These are phyloP conservation scores for Nothoprocta perdicaria DNA, from an alignment of 2,113 vertebrate genomes.

Conservation along the genomic window DNA sequence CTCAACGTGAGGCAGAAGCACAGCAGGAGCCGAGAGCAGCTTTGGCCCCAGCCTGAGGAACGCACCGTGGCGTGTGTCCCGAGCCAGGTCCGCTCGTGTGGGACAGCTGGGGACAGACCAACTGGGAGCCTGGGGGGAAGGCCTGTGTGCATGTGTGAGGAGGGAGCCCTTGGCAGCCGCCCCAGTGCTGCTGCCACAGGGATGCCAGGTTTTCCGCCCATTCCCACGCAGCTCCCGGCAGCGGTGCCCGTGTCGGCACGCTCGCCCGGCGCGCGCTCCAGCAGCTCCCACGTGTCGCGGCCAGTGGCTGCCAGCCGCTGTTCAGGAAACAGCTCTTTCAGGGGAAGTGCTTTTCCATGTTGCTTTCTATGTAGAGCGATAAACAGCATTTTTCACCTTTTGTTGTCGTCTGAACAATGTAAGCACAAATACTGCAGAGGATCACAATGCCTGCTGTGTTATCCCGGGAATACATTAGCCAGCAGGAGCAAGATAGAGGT, in stretches of 20 bases:
- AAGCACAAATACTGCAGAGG: constrained; percentile 15
- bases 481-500: not conserved
- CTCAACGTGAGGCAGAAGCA: not conserved
- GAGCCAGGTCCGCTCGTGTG: not conserved
- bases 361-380: constrained; percentile 39
- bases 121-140: not conserved
- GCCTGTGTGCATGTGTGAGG: not conserved
- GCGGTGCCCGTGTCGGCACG: not conserved
- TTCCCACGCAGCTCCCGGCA: not conserved
- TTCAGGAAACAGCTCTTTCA: constrained; percentile 52
- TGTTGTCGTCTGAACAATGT: not conserved
- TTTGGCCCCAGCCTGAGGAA: not conserved
- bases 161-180: not conserved
- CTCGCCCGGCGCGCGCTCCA: constrained; percentile 28
- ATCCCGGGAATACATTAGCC: not conserved
- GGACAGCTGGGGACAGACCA: not conserved
- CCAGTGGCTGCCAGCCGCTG: constrained; percentile 10
- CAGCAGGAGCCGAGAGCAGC: not conserved
- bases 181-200: not conserved
- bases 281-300: constrained; percentile 30
- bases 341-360: constrained; percentile 40
- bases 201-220: not conserved
- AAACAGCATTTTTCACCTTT: constrained; percentile 52
- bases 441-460: not conserved
- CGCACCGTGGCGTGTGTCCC: not conserved